Evolutionary conservation across 1,140 invertebrate genomes (phyloP).

Genomic region (Pseudomyrmex dendroicus): DNA sequence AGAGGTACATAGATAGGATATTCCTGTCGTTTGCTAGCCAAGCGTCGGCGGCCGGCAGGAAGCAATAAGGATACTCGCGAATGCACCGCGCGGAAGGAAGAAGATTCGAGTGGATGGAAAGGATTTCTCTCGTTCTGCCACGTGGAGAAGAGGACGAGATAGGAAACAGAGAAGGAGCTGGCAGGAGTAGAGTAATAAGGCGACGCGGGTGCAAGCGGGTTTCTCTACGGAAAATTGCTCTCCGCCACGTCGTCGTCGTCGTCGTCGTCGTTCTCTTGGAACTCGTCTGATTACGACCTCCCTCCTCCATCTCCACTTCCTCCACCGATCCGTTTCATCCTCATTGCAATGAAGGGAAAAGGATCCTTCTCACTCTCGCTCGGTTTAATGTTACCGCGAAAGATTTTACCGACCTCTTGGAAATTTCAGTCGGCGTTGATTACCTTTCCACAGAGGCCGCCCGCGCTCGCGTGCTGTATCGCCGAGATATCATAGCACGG

Average conservation of each 20-base stretch:
- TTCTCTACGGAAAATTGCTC: constrained; percentile 54
- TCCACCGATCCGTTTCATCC: not conserved
- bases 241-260: constrained; percentile 42
- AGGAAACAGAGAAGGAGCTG: not conserved
- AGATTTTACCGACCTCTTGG: constrained; percentile 58
- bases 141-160: not conserved
- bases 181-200: constrained; percentile 33
- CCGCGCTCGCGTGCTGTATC: constrained; percentile 24
- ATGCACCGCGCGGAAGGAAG: constrained; percentile 39
- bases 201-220: constrained; percentile 38
- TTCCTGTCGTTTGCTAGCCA: constrained; percentile 38
- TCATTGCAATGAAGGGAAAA: constrained; percentile 48
- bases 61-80: constrained; percentile 55
- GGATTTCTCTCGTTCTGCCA: constrained; percentile 55
- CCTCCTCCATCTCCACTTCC: not conserved
- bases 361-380: constrained; percentile 29
- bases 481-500: constrained; percentile 19
- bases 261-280: constrained; percentile 39
- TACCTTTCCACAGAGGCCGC: constrained; percentile 38
- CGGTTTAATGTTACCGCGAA: constrained; percentile 61
- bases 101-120: constrained; percentile 58
- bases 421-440: constrained; percentile 61
- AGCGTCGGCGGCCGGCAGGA: constrained; percentile 1
- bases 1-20: constrained; percentile 33
- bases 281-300: constrained; percentile 55